Conservation (phyloP, 92 coral and sea anemone species). For the Muricea muricata region DNA sequence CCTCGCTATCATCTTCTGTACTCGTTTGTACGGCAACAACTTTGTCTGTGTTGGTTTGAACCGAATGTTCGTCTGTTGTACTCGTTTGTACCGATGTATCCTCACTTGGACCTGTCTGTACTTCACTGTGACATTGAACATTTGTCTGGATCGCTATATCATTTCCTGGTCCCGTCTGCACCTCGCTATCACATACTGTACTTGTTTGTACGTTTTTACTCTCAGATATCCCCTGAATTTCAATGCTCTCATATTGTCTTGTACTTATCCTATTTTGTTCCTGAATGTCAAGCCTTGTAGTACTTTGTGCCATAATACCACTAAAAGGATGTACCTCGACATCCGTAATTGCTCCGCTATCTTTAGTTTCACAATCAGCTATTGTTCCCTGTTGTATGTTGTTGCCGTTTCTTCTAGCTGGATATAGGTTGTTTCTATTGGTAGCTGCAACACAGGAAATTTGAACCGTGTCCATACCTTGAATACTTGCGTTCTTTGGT, state of each 20-base stretch:
- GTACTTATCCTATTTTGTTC: background rate
- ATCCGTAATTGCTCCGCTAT: background rate
- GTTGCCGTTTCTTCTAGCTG: background rate
- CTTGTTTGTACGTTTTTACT: conserved; percentile 8
- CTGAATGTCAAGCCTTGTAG: conserved; percentile 4
- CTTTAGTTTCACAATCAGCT: background rate
- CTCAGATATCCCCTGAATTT: background rate
- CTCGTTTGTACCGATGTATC: background rate
- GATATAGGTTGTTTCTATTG: background rate
- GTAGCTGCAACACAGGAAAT: background rate
- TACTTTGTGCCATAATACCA: background rate
- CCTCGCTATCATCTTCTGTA: background rate
- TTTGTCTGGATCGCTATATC: background rate
- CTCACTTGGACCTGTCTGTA: background rate
- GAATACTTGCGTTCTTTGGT: background rate
- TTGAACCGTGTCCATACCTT: background rate
- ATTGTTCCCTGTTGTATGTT: background rate
- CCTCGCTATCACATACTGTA: background rate
- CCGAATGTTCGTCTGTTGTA: background rate
- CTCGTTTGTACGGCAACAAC: background rate
- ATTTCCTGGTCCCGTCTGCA: background rate
- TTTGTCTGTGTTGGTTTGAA: background rate
- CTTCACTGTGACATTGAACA: background rate
- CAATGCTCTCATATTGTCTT: background rate
- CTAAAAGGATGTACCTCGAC: background rate